Conservation (phyloP, 2,888 invertebrate genomes). For the Corythucha ciliata region DNA sequence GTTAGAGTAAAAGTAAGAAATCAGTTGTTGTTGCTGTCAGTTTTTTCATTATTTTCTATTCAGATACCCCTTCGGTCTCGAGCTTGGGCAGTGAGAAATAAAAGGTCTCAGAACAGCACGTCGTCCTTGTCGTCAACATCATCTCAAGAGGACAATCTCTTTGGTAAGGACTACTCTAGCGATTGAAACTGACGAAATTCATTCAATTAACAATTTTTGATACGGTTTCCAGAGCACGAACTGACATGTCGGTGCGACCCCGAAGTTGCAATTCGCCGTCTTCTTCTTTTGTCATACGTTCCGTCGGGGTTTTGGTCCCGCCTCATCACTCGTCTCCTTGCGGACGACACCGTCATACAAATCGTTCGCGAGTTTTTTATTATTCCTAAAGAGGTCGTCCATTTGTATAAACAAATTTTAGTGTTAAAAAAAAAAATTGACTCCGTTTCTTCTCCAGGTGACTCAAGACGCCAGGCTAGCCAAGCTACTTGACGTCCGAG, state of each 20-base stretch:
- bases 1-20: conserved; percentile 44
- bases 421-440: not conserved
- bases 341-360: conserved; percentile 74
- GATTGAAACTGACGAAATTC: no score
- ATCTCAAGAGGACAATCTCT: no score
- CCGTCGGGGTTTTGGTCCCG: conserved; percentile 98
- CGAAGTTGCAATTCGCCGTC: conserved; percentile 55
- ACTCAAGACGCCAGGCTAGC: conserved; percentile 53
- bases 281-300: conserved; percentile 91
- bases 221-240: conserved; percentile 41
- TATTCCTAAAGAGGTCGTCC: conserved; percentile 57
- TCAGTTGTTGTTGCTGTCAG: no score
- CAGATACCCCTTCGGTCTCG: conserved; percentile 55
- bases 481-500: conserved; percentile 56
- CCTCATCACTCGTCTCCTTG: conserved; percentile 80
- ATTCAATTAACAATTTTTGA: no score
- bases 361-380: conserved; percentile 65
- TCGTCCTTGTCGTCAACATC: no score
- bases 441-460: conserved; percentile 41
- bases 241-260: conserved; percentile 46
- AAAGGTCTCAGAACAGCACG: conserved; percentile 39
- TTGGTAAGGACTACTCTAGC: no score
- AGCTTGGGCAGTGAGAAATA: conserved; percentile 56
- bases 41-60: no score
- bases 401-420: not conserved